Evolutionary conservation across 1,140 invertebrate genomes (phyloP).

Genomic region (Diploscapter pachys): DNA sequence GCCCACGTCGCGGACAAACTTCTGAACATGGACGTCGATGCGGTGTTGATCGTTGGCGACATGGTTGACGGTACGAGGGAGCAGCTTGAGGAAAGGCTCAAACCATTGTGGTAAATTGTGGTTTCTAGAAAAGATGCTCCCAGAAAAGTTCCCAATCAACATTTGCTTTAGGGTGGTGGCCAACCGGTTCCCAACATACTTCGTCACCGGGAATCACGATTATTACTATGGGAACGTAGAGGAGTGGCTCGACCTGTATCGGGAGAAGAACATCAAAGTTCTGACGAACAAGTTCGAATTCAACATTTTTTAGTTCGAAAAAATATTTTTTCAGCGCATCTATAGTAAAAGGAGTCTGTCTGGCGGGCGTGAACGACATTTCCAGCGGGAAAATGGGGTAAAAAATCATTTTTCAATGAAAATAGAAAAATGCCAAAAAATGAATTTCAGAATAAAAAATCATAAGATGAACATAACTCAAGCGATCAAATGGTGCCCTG

Average conservation of each 20-base stretch:
- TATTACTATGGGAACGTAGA: conserved; percentile 40
- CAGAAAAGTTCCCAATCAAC: neutral
- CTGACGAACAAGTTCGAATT: conserved; percentile 32
- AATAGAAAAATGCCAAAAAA: neutral
- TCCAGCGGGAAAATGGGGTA: conserved; percentile 36
- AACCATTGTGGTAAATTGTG: conserved; percentile 15
- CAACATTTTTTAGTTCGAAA: neutral
- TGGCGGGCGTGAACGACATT: conserved; percentile 40
- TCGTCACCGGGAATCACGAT: conserved; percentile 39
- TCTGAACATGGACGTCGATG: conserved; percentile 34
- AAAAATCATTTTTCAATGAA: neutral
- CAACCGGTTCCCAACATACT: conserved; percentile 18
- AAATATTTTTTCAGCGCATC: conserved; percentile 21
- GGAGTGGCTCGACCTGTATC: conserved; percentile 33
- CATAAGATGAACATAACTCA: conserved; percentile 31
- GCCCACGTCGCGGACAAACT: conserved; percentile 29
- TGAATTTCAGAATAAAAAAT: conserved; percentile 29
- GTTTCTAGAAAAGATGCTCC: neutral
- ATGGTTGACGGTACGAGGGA: conserved; percentile 37
- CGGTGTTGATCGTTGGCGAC: conserved; percentile 40
- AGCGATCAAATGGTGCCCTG: conserved; percentile 31
- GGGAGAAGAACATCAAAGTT: conserved; percentile 34
- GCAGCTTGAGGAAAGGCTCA: conserved; percentile 20
- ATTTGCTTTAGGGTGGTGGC: conserved; percentile 14
- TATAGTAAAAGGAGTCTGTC: conserved; percentile 36